phyloP scores from a whole-genome alignment of 2,113 vertebrate species.

The Stigmatopora argus region DNA sequence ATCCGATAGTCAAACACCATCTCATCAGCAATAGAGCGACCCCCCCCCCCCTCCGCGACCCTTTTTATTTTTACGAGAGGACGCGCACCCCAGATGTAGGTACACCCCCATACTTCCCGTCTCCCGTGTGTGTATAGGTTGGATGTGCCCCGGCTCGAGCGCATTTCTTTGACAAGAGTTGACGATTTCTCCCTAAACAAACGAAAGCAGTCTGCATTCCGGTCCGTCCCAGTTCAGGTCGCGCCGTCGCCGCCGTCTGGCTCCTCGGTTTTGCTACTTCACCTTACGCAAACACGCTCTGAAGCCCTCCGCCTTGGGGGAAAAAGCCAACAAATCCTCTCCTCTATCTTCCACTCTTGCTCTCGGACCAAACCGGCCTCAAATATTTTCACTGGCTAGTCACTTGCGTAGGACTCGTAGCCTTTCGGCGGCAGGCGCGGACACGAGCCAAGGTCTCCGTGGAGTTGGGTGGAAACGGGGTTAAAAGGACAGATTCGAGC shows the following conservation, averaged over 20 bases:
- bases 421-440: constrained; percentile 41
- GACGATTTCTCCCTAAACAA: constrained; percentile 60
- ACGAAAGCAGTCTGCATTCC: constrained; percentile 63
- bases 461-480: constrained; percentile 39
- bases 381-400: constrained; percentile 47
- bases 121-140: constrained; percentile 40
- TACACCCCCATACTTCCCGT: constrained; percentile 20
- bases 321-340: constrained; percentile 36
- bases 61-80: neutral
- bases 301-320: constrained; percentile 48
- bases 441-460: constrained; percentile 30
- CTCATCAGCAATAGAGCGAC: constrained; percentile 63
- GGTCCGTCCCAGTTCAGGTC: constrained; percentile 50
- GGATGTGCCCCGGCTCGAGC: constrained; percentile 64
- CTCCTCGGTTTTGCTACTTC: constrained; percentile 64
- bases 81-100: constrained; percentile 49
- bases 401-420: constrained; percentile 50
- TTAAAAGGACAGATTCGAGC: constrained; percentile 48
- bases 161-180: constrained; percentile 58
- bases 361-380: constrained; percentile 15
- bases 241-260: constrained; percentile 59
- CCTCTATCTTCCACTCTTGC: constrained; percentile 12
- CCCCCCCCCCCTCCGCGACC: too few relatives aligned
- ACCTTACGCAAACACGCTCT: constrained; percentile 65
- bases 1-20: constrained; percentile 61